Base-by-base conservation (phyloP, 2,113 vertebrate species). In the Nestor notabilis region DNA sequence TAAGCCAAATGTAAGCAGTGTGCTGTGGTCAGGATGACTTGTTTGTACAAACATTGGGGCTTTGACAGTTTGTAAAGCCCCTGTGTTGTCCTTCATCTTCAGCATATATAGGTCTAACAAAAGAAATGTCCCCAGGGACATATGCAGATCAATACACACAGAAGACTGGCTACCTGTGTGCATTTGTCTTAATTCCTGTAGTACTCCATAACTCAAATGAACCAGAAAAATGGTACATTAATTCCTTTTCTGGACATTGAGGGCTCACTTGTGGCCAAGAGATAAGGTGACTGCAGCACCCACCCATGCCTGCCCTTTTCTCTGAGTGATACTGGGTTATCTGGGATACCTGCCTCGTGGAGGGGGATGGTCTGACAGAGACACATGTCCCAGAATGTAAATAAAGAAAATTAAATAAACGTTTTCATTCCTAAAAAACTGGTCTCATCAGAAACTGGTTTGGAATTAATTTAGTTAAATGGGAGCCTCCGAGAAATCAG, bases 201-300 rank as follows among this genome's bases (percentile, higher is more conserved):
- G 39, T 28, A 7, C 18, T 84, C 50, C 17, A 2, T 64, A 69
- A 66, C 31, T 92, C 44, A 27, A 82, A 35, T 19, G 70, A 87
- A 21, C 44, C 46, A 94, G 56, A 47, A 87, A 35, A 46, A 15
- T 28, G 70, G 56, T 49, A 29, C 58, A 82, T 79, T 35, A 87
- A 69, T 76, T 79, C 31, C 69, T 83, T 79, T 61, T 55, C 28
- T 76, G 74, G 78, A 47, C 91, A 69, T 5, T 0, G 33, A 85
- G 49, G 50, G 44, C 91, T 95, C 41, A 14, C 49, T 96, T 89
- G 97, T 82, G 87, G 83, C 81, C 11, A 0, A 24, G 92, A 97
- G 97, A 97, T 98, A 97, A 96, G 56, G 79, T 75, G 70, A 75
- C 63, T 11, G 2, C 64, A 47, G 96, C 84, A 61, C 69, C 92